Percentiles rank a stretch among this genome's conserved stretches.
Evolutionary conservation across 2,888 invertebrate species (phyloP).

Genomic region (Eilema sororculum): DNA sequence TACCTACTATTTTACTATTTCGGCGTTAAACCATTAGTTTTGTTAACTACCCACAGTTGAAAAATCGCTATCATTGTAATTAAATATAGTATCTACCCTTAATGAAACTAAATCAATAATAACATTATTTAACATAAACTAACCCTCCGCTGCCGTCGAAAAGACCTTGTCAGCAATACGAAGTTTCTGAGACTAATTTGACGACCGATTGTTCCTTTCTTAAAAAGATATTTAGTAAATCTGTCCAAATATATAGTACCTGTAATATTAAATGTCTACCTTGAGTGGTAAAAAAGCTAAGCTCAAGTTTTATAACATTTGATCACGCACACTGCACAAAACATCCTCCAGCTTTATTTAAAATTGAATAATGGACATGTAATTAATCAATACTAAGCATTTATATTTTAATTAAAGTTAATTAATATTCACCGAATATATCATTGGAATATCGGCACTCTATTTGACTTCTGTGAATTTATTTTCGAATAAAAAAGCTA

Average conservation of each 20-base stretch:
- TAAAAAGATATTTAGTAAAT: background rate
- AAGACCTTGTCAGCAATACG: background rate
- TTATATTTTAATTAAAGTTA: slow-evolving; percentile 54
- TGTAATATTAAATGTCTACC: background rate
- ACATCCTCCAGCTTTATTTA: background rate
- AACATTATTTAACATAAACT: background rate
- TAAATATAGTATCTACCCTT: background rate
- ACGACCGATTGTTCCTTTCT: background rate
- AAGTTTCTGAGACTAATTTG: background rate
- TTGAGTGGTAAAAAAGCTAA: background rate
- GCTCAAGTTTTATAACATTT: background rate
- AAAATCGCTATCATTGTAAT: no score
- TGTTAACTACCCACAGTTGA: no score
- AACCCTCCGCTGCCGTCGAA: background rate
- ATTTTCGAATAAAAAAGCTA: slow-evolving; percentile 67
- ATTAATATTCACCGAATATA: no score
- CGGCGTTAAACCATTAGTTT: no score
- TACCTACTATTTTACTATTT: no score
- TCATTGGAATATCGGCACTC: no score
- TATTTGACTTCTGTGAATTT: slow-evolving; percentile 68
- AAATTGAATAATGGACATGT: slow-evolving; percentile 24
- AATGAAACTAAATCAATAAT: background rate
- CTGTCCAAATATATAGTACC: background rate
- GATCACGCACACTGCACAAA: background rate
- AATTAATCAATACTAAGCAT: slow-evolving; percentile 51